Base-by-base conservation (phyloP, 2,888 invertebrate species). In the Scelioninae gen. 1 region DNA sequence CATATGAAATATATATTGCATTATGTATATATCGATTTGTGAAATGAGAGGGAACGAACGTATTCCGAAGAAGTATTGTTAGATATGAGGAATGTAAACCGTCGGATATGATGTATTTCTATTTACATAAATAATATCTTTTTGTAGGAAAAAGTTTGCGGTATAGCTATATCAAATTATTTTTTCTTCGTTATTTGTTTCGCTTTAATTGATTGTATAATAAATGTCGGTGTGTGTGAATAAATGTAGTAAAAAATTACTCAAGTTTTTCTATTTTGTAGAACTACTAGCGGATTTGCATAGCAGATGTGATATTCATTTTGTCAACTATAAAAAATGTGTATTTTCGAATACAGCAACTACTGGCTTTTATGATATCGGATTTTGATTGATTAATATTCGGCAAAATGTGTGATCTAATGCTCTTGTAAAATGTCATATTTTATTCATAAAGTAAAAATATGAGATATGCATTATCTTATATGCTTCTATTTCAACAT, bases 361-460 rank as follows among this genome's bases (percentile, higher is more conserved):
- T 75, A 58, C 58, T 58, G 58, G 58, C 58, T 75, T 56, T 66
- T 66, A 58, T 40, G 7, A 31, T 56, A 66, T 58, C 47, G 38
- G 51, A 58, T 58, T 66, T 66, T 58, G 49, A 75, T 75, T 43
- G 60, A 68, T 76, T 76, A 43, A 60, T 51, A 58, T 60, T 60
- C 60, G 45, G 58, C 9, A 13, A 45, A 62, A 34, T 53, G 32
- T 60, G 15, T 53, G 58, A 75, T 75, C 58, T 56, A 75, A 56
- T 34, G 56, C 75, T 65, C 38, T 31, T 56, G 63, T 40, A 40
- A 65, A 66, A 38, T 56, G 43, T 53, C 62, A 72, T 72, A 62
- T 72, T 62, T 72, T 62, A 72, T 72, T 72, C 72, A 71, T 60
- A 58, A 62, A 51, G 34, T 7, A 13, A 34, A 60, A 71, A 60